Conservation (phyloP, 2,888 invertebrate species). For the Phaonia tiefii region DNA sequence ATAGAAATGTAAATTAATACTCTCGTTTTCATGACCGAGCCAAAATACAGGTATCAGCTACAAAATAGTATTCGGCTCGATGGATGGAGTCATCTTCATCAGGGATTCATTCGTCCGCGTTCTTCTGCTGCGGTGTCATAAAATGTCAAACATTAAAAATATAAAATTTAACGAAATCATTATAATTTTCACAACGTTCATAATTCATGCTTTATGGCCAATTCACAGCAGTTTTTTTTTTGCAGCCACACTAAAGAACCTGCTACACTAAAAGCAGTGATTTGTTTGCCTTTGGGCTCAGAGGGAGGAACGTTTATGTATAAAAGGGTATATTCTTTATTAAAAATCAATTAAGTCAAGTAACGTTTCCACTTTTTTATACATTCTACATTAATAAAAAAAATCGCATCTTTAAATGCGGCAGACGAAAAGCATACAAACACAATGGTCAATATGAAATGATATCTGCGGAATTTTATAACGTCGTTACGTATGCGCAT, state of each 20-base stretch:
- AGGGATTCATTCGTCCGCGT: constrained; percentile 36
- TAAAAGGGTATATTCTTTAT: constrained; percentile 54
- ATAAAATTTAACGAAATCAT: constrained; percentile 70
- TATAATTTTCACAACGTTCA: constrained; percentile 74
- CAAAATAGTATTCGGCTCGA: background rate
- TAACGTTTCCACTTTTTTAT: constrained; percentile 17
- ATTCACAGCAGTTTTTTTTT: constrained; percentile 26
- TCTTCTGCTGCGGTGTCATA: constrained; percentile 64
- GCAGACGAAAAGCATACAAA: constrained; percentile 9
- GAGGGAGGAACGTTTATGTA: constrained; percentile 18
- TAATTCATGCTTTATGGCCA: constrained; percentile 71
- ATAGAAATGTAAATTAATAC: constrained; percentile 61
- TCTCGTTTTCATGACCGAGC: constrained; percentile 31
- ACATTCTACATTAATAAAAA: background rate
- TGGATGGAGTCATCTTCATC: background rate
- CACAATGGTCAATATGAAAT: constrained; percentile 32
- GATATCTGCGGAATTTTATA: constrained; percentile 26
- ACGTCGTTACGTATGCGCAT: constrained; percentile 4
- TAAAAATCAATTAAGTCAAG: constrained; percentile 71
- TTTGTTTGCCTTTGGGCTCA: background rate
- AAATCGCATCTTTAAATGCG: background rate
- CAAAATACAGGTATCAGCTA: constrained; percentile 22
- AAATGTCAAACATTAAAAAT: constrained; percentile 66
- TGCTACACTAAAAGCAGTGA: constrained; percentile 2
- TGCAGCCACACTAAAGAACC: background rate